Evolutionary conservation across 2,888 invertebrate species (phyloP).

Genomic region (Phyllotreta striolata): DNA sequence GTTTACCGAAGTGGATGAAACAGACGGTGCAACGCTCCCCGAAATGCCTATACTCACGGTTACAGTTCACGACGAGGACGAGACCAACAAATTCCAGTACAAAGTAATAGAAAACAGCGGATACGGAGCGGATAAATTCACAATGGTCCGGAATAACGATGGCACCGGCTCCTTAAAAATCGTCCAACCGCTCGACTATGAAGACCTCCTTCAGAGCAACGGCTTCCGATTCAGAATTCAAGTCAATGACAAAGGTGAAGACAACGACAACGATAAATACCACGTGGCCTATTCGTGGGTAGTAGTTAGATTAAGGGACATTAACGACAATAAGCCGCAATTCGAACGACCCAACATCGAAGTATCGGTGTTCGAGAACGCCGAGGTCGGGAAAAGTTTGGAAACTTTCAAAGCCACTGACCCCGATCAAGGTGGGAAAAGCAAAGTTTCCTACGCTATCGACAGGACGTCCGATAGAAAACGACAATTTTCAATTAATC

Average conservation of each 20-base stretch:
- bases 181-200: conserved; percentile 94
- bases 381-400: conserved; percentile 86
- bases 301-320: conserved; percentile 89
- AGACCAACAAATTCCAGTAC: conserved; percentile 95
- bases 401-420: conserved; percentile 96
- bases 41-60: conserved; percentile 95
- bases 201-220: conserved; percentile 92
- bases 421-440: conserved; percentile 94
- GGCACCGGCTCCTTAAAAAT: conserved; percentile 95
- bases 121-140: conserved; percentile 95
- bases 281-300: conserved; percentile 97
- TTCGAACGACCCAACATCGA: conserved; percentile 94
- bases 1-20: conserved; percentile 96
- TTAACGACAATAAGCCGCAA: conserved; percentile 96
- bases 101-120: conserved; percentile 91
- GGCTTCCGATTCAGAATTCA: conserved; percentile 95
- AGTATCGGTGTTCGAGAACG: conserved; percentile 90
- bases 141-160: conserved; percentile 95
- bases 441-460: conserved; percentile 90
- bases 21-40: conserved; percentile 89
- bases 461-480: conserved; percentile 92
- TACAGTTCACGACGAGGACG: conserved; percentile 95
- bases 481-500: conserved; percentile 92
- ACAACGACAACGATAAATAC: conserved; percentile 95
- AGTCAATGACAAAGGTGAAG: conserved; percentile 93